These are phyloP conservation scores for Melipona quadrifasciata DNA, from an alignment of 1,140 invertebrate genomes.

Conservation along the genomic window DNA sequence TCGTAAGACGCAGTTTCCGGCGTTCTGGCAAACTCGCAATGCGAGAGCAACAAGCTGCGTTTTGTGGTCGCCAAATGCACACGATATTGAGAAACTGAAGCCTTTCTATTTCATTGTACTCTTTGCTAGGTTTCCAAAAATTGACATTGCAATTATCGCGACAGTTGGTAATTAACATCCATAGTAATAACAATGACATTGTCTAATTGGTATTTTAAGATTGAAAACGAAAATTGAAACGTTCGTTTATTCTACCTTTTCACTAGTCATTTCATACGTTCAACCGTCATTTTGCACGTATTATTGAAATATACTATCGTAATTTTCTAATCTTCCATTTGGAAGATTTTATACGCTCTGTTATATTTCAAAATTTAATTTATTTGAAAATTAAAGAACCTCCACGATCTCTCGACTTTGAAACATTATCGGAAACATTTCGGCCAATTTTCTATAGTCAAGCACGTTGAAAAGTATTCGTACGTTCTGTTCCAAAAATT, in stretches of 20 bases:
- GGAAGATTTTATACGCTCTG: too few species aligned
- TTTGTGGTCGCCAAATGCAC: not conserved
- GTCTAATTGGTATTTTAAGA: not conserved
- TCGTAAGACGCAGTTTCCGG: conserved; percentile 23
- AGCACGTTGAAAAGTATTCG: too few species aligned
- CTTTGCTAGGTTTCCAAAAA: not conserved
- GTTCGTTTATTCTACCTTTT: not conserved
- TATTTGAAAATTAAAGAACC: too few species aligned
- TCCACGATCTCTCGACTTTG: too few species aligned
- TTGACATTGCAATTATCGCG: not conserved
- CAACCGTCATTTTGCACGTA: too few species aligned
- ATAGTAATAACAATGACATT: not conserved
- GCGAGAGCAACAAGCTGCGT: conserved; percentile 26
- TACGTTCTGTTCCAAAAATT: not conserved
- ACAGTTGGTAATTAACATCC: not conserved
- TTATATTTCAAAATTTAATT: too few species aligned
- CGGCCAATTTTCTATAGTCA: too few species aligned
- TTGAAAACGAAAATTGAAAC: not conserved
- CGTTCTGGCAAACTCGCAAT: conserved; percentile 14
- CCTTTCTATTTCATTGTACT: not conserved
- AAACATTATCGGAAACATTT: too few species aligned
- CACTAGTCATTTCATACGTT: not conserved
- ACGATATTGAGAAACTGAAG: not conserved
- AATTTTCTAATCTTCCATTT: too few species aligned
- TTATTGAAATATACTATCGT: too few species aligned